Conservation (phyloP, 2,797 vertebrate genomes). For the Channa striata region DNA sequence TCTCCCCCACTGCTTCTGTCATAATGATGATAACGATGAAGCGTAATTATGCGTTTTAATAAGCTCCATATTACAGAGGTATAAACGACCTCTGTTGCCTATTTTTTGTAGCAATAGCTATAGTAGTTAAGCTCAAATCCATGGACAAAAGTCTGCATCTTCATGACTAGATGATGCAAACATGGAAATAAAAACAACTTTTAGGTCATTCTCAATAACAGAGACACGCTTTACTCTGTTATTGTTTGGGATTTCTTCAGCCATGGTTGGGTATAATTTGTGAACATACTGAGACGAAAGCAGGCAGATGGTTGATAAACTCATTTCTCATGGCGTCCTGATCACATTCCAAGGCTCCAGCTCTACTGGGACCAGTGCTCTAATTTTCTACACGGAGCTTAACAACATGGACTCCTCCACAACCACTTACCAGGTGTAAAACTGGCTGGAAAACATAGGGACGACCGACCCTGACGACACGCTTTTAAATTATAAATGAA, state of each 20-base stretch:
- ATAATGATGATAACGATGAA: too few relatives aligned
- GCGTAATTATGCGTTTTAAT: too few relatives aligned
- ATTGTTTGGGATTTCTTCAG: conserved; percentile 21
- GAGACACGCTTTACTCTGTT: conserved; percentile 1
- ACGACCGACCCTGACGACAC: conserved; percentile 51
- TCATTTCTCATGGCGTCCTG: conserved; percentile 65
- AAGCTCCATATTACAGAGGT: too few relatives aligned
- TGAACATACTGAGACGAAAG: conserved; percentile 61
- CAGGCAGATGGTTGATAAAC: conserved; percentile 72
- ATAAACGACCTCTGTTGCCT: too few relatives aligned
- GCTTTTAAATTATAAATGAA: conserved; percentile 66
- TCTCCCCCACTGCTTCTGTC: too few relatives aligned
- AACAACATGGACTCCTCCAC: conserved; percentile 51
- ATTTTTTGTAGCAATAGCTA: too few relatives aligned
- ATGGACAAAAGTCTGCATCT: too few relatives aligned
- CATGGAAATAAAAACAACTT: too few relatives aligned
- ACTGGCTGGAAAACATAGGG: conserved; percentile 54
- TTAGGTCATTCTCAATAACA: too few relatives aligned
- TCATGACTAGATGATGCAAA: too few relatives aligned
- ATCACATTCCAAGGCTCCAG: conserved; percentile 66
- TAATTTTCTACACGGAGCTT: conserved; percentile 64
- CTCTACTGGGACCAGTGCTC: conserved; percentile 69
- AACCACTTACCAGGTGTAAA: conserved; percentile 66
- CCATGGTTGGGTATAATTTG: conserved; percentile 16
- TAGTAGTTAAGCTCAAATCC: too few relatives aligned